A percentile compares a stretch with the other conserved stretches of the same genome.
Conservation (phyloP, 2,797 vertebrate genomes). For the Melanotaenia trifasciata region DNA sequence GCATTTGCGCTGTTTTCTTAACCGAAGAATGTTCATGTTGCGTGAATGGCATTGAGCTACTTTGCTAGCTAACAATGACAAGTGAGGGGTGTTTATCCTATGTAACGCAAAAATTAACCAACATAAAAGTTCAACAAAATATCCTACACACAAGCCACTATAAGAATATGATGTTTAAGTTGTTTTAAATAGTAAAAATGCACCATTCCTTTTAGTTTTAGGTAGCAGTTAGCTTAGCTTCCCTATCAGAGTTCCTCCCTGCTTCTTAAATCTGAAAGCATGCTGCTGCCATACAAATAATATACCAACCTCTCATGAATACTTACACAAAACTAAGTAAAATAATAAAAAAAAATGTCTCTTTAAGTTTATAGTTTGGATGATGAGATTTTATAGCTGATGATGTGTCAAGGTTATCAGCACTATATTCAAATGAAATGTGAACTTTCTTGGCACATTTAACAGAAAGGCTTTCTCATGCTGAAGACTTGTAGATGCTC, state of each 20-base stretch:
- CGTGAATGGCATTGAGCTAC: background rate
- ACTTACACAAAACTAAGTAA: background rate
- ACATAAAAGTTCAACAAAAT: background rate
- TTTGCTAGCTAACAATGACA: background rate
- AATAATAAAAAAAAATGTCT: background rate
- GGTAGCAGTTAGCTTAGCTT: background rate
- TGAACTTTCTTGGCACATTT: slow-evolving; percentile 1
- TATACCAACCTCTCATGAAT: background rate
- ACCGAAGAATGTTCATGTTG: background rate
- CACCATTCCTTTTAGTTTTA: background rate
- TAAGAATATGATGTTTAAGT: background rate
- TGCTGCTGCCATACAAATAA: background rate
- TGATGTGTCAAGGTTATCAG: background rate
- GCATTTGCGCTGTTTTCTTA: background rate
- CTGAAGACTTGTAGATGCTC: background rate
- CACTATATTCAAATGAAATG: background rate
- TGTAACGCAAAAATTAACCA: background rate
- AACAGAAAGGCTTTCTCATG: background rate
- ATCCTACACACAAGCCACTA: background rate
- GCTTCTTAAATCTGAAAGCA: background rate
- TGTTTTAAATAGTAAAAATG: background rate
- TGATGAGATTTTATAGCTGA: background rate
- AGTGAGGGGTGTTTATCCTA: background rate
- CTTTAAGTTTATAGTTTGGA: background rate
- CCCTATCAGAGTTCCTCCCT: background rate